Percentiles rank a stretch among this genome's conserved stretches.
Conservation (phyloP, 2,888 invertebrate species). For the Boloria euphrosyne region DNA sequence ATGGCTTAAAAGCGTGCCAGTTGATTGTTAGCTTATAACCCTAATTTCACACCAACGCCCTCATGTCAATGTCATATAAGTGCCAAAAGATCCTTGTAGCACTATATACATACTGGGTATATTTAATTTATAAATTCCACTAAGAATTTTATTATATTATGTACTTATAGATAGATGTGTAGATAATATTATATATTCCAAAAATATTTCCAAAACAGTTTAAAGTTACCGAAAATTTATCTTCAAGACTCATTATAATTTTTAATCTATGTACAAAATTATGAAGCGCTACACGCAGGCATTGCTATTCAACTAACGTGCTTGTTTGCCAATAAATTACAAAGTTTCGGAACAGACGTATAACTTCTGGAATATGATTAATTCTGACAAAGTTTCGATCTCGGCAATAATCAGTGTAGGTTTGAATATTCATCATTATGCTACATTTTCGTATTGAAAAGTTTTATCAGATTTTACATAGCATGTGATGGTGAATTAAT, state of each 20-base stretch:
- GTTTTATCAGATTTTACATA: background rate
- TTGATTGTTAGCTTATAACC: too few relatives aligned
- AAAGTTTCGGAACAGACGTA: constrained; percentile 49
- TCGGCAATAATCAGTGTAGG: constrained; percentile 49
- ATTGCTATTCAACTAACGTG: constrained; percentile 53
- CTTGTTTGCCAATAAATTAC: constrained; percentile 62
- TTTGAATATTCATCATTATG: constrained; percentile 29
- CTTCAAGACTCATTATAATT: constrained; percentile 2
- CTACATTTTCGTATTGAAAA: background rate
- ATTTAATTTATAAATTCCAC: too few relatives aligned
- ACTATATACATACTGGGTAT: too few relatives aligned
- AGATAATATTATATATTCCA: too few relatives aligned
- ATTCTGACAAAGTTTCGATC: constrained; percentile 56
- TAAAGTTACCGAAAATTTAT: background rate
- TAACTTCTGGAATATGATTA: constrained; percentile 64
- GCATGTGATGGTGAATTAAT: background rate
- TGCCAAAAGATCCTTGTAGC: too few relatives aligned
- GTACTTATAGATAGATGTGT: too few relatives aligned
- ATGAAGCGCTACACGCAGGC: constrained; percentile 19
- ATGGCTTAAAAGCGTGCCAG: too few relatives aligned
- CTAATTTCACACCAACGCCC: too few relatives aligned
- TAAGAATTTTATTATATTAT: too few relatives aligned
- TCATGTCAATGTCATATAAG: too few relatives aligned
- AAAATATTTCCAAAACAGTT: background rate
- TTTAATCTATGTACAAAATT: constrained; percentile 17